Base-by-base conservation (phyloP, 2,888 invertebrate genomes). In the Mythimna ferrago region DNA sequence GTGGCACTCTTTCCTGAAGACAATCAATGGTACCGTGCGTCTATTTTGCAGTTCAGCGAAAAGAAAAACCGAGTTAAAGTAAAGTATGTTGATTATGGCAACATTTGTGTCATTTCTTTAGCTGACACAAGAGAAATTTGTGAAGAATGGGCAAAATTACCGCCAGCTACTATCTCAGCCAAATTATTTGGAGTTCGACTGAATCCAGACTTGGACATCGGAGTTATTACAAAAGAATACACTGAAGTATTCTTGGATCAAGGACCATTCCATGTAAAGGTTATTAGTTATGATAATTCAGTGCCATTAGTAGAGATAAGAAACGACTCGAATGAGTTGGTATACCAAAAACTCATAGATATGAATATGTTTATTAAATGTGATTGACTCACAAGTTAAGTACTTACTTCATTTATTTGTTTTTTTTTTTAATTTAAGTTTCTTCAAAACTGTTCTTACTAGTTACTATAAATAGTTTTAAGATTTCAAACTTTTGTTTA, bases 31-130 rank as follows among this genome's bases (percentile, higher is more conserved):
- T 98, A 98, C 89, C 96, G 98, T 76, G 98, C 97, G 0, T 88
- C 95, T 19, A 96, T 98, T 67, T 90, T 96, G 60, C 95, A 97
- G 67, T 93, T 96, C 66, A 94, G 96, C 80, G 89, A 93, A 53
- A 85, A 86, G 0, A 90, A 94, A 26, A 91, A 93, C 9, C 86
- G 91, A 66, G 96, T 98, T 0, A 96, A 96, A 86, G 97, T 98
- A 0, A 94, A 96, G 80, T 98, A 97, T 91, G 97, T 98, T 0
- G 98, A 98, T 92, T 98, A 97, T 87, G 98, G 98, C 2, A 98
- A 98, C 86, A 91, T 94, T 10, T 97, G 97, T 88, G 86, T 94
- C 0, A 92, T 97, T 32, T 80, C 95, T 0, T 83, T 93, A 32
- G 86, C 91, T 11, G 92, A 97, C 76, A 91, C 97, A 0, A 96